Conservation (phyloP, 2,113 vertebrate genomes). For the Columba livia region DNA sequence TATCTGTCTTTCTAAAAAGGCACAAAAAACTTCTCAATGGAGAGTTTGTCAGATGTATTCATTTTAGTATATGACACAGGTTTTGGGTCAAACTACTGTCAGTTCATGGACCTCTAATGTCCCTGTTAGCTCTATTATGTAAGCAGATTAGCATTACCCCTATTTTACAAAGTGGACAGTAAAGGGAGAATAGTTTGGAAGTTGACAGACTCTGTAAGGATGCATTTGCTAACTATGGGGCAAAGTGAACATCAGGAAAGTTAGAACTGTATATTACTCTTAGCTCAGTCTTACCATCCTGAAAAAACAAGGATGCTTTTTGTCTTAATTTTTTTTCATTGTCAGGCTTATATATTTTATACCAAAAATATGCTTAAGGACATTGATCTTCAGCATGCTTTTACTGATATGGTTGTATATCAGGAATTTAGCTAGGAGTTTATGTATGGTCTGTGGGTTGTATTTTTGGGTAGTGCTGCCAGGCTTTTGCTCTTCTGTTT, state of each 20-base stretch:
- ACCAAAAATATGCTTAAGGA: not conserved
- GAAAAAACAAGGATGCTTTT: not conserved
- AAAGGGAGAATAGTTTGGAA: not conserved
- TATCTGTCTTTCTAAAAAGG: not conserved
- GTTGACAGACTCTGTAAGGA: not conserved
- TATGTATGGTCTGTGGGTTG: not conserved
- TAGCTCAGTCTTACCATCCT: not conserved
- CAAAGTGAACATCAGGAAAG: not conserved
- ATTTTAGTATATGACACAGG: not conserved
- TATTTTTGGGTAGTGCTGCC: not conserved
- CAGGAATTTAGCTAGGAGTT: not conserved
- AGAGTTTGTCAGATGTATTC: not conserved
- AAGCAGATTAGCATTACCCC: not conserved
- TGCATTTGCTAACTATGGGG: not conserved
- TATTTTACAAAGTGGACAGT: not conserved
- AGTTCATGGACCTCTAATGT: not conserved
- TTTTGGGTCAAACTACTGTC: not conserved
- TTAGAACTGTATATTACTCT: not conserved
- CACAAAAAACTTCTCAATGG: not conserved
- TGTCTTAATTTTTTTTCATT: not conserved
- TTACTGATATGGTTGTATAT: not conserved
- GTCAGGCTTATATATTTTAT: not conserved
- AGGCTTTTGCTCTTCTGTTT: not conserved
- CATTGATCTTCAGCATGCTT: not conserved
- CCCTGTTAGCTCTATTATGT: not conserved